phyloP scores from a whole-genome alignment of 2,888 invertebrate genomes.

The Lasioglossum lativentre region DNA sequence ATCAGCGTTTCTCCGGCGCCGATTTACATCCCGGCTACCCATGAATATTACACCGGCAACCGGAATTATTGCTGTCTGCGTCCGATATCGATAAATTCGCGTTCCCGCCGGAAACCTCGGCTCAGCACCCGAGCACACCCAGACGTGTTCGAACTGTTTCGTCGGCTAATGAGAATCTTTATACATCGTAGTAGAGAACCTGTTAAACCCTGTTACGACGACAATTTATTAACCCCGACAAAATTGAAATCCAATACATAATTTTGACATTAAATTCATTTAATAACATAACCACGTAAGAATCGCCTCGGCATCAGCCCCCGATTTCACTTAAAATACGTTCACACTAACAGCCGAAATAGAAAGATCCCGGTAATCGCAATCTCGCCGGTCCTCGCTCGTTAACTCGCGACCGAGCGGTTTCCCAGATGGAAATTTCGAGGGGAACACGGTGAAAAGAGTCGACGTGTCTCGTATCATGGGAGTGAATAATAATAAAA shows the following conservation, averaged over 20 bases:
- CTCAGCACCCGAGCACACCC: not conserved
- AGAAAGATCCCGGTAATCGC: not conserved
- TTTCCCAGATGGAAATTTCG: not conserved
- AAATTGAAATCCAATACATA: too few species aligned
- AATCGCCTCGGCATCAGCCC: too few species aligned
- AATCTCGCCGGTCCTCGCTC: not conserved
- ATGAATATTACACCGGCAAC: not conserved
- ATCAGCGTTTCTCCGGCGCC: not conserved
- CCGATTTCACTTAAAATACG: not conserved
- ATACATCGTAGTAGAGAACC: too few species aligned
- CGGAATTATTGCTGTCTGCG: not conserved
- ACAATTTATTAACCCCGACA: too few species aligned
- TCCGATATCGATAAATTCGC: not conserved
- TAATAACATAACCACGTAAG: not conserved
- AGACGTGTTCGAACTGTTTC: not conserved
- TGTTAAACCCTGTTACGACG: too few species aligned
- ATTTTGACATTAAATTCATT: too few species aligned
- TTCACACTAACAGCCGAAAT: not conserved
- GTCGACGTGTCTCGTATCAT: not conserved
- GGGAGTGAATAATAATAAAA: constrained; percentile 35
- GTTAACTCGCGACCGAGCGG: not conserved
- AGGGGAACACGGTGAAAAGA: not conserved
- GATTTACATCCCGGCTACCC: constrained; percentile 10
- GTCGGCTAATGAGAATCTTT: not conserved
- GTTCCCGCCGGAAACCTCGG: not conserved